phyloP scores from a whole-genome alignment of 2,113 vertebrate species.

The Corynorhinus townsendii region DNA sequence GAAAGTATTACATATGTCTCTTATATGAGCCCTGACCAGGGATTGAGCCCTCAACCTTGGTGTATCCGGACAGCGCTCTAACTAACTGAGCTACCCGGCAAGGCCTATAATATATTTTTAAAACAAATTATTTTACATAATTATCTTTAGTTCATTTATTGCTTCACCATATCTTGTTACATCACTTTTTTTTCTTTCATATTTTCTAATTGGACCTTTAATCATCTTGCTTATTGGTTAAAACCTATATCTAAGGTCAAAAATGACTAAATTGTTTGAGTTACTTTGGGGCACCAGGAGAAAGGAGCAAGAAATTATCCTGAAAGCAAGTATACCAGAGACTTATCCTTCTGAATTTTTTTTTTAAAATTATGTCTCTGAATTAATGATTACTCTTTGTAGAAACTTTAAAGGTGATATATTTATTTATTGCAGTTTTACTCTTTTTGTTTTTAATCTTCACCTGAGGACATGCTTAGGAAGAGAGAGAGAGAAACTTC shows the following conservation, averaged over 20 bases:
- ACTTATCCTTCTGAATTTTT: background rate
- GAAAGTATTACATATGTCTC: too few relatives aligned
- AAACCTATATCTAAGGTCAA: background rate
- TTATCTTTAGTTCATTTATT: background rate
- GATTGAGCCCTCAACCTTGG: background rate
- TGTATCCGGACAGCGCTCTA: background rate
- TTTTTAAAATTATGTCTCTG: background rate
- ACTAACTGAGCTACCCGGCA: background rate
- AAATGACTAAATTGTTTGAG: conserved; percentile 6
- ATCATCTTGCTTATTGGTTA: conserved; percentile 11
- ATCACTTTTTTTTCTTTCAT: background rate
- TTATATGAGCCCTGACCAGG: background rate
- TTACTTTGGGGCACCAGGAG: background rate
- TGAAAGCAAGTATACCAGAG: conserved; percentile 1
- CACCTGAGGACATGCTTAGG: too few relatives aligned
- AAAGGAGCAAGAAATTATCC: background rate
- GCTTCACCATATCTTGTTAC: background rate
- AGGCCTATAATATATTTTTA: background rate
- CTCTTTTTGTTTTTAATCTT: too few relatives aligned
- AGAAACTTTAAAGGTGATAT: background rate
- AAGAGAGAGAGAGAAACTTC: too few relatives aligned
- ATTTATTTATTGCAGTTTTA: background rate
- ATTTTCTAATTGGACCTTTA: background rate
- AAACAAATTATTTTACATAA: background rate
- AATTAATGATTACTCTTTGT: conserved; percentile 4